Percentiles rank a stretch among this genome's conserved stretches.
phyloP scores from a whole-genome alignment of 2,113 vertebrate genomes.

The Sialia sialis region DNA sequence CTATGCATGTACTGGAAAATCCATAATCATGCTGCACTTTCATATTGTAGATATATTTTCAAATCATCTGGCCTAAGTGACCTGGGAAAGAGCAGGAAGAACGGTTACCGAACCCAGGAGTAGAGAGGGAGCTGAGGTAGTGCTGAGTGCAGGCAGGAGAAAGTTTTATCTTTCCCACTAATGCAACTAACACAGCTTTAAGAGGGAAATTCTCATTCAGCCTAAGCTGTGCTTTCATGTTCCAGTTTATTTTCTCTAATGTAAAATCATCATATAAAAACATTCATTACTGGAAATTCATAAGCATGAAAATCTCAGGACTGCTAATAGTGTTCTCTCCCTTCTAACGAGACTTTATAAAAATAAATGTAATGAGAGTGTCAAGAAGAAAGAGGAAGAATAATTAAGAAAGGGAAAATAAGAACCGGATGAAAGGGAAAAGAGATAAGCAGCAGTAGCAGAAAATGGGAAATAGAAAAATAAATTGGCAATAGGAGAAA shows the following conservation, averaged over 20 bases:
- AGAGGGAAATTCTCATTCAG: neutral
- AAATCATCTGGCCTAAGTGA: neutral
- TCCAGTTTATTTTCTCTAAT: conserved; percentile 8
- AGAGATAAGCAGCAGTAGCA: neutral
- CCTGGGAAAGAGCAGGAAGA: neutral
- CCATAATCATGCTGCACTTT: neutral
- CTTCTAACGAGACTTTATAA: neutral
- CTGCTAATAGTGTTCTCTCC: neutral
- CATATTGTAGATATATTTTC: neutral
- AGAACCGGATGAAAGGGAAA: neutral
- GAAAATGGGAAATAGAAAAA: neutral
- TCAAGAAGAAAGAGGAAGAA: neutral
- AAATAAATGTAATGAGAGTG: conserved; percentile 14
- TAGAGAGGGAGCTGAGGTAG: neutral
- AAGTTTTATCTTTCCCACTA: neutral
- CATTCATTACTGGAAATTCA: neutral
- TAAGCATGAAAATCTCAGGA: neutral
- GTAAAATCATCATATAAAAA: neutral
- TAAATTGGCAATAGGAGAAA: neutral
- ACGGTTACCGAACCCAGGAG: neutral
- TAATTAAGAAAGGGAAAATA: neutral
- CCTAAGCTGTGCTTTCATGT: neutral
- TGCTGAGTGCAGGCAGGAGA: neutral
- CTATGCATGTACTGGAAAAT: neutral
- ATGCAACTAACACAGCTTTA: neutral